A percentile compares a stretch with the other conserved stretches of the same genome.
These are phyloP conservation scores for Meleagris gallopavo DNA, from an alignment of 2,113 vertebrate genomes.

Conservation along the genomic window DNA sequence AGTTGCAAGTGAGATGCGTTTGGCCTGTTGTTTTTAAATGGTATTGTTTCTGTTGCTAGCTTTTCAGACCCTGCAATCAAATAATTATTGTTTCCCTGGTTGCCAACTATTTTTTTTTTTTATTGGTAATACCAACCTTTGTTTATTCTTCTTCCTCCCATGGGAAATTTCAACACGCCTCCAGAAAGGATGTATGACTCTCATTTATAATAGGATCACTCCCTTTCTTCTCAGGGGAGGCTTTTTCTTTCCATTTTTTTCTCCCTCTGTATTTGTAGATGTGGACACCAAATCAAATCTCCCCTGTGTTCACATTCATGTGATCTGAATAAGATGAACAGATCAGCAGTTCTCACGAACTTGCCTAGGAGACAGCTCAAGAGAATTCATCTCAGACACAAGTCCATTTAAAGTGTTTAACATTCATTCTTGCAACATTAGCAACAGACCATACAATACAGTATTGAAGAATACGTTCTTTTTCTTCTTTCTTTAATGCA, in stretches of 20 bases:
- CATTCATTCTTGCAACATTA: conserved; percentile 7
- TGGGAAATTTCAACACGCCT: conserved; percentile 69
- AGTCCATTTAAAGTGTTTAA: conserved; percentile 5
- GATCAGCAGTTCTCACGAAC: conserved; percentile 55
- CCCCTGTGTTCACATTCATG: conserved; percentile 39
- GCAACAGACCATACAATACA: not conserved
- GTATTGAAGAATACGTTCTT: not conserved
- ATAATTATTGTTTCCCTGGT: conserved; percentile 55
- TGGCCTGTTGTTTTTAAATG: not conserved
- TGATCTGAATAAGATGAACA: conserved; percentile 36
- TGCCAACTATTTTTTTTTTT: conserved; percentile 62
- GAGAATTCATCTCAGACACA: conserved; percentile 32
- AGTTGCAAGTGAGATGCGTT: not conserved
- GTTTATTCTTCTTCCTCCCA: conserved; percentile 69
- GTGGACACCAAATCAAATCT: conserved; percentile 25
- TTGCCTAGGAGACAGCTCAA: conserved; percentile 34
- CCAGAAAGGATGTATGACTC: conserved; percentile 57
- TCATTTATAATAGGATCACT: conserved; percentile 56
- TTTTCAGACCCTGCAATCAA: conserved; percentile 44
- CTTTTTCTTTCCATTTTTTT: not conserved
- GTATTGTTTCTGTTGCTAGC: conserved; percentile 45
- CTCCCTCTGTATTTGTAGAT: not conserved
- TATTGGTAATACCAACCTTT: conserved; percentile 62
- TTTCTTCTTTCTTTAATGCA: not conserved
- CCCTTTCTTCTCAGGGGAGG: conserved; percentile 55